A percentile compares a stretch with the other conserved stretches of the same genome.
Evolutionary conservation across 2,888 invertebrate species (phyloP).

Genomic region (Mechanitis mazaeus): DNA sequence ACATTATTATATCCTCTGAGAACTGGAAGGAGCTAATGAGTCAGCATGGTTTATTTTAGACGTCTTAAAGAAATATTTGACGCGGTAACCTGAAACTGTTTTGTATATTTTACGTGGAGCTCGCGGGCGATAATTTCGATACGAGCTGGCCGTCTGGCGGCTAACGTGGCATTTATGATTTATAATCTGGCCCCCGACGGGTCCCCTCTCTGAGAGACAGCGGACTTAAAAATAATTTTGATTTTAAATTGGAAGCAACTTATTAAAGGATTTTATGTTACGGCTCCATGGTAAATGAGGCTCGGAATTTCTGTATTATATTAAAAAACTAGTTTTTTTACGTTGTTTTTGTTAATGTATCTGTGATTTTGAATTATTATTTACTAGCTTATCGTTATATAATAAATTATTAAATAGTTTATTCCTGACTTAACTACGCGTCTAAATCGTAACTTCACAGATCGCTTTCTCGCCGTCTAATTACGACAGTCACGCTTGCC

Average conservation of each 20-base stretch:
- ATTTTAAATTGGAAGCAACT: slow-evolving; percentile 70
- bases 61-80: slow-evolving; percentile 61
- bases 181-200: slow-evolving; percentile 69
- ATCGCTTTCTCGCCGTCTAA: slow-evolving; percentile 63
- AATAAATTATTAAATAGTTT: slow-evolving; percentile 5
- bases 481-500: slow-evolving; percentile 73
- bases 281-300: slow-evolving; percentile 45
- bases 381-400: background rate
- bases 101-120: slow-evolving; percentile 65
- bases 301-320: slow-evolving; percentile 8
- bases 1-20: slow-evolving; percentile 6
- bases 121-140: slow-evolving; percentile 68
- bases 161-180: slow-evolving; percentile 73
- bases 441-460: slow-evolving; percentile 31
- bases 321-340: background rate
- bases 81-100: slow-evolving; percentile 67
- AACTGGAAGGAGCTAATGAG: slow-evolving; percentile 39
- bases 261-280: slow-evolving; percentile 61
- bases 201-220: slow-evolving; percentile 56
- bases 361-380: no score
- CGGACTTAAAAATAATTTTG: slow-evolving; percentile 64
- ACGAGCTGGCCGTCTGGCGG: slow-evolving; percentile 49
- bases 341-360: no score
- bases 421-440: slow-evolving; percentile 14
- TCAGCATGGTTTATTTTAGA: slow-evolving; percentile 54